Base-by-base conservation (phyloP, 2,888 invertebrate genomes). In the Lamproptera curius region DNA sequence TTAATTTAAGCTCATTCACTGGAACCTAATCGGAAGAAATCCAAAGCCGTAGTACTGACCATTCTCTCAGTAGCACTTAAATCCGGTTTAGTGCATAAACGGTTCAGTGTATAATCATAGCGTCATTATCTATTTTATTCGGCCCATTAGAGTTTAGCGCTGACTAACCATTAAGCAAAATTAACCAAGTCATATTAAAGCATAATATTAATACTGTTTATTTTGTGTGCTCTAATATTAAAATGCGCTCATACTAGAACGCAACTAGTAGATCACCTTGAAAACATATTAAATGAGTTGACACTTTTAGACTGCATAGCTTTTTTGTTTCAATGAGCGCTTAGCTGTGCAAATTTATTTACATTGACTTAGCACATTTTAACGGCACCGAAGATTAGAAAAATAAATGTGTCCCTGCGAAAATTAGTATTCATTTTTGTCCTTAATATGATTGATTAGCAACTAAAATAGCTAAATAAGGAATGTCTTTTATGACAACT, bases 201-300 rank as follows among this genome's bases (percentile, higher is more conserved):
- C 15, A 15, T 3, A 42, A 37, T 44, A 16, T 31, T 28, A 38
- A 17, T 1, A n/a, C 5, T 11, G 8, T 33, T 9, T 26, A 15
- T 42, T 36, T n/a, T 14, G 9, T 17, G 14, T 42, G 11, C 10
- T 5, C 8, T 6, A 15, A 4, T 35, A 17, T 6, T 36, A 28
- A 40, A 35, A 35, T 35, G 15, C 33, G 14, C 9, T 34, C 34
- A 13, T 13, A 40, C 26, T 35, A 23, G 16, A 40, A 23, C 26
- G n/a, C n/a, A n/a, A n/a, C n/a, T n/a, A 13, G 9, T 16, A 2
- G 40, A 28, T 46, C 41, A 46, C 41, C 46, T 41, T 41, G 46
- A 46, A 41, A 46, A 46, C n/a, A 36, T 4, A 13, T 28, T 9
- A 26, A 42, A 42, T 42, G n/a, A n/a, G 16, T 15, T 33, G 16